These are phyloP conservation scores for Trididemnum nubilum DNA, from an alignment of 23 tunicate genomes.

Conservation along the genomic window DNA sequence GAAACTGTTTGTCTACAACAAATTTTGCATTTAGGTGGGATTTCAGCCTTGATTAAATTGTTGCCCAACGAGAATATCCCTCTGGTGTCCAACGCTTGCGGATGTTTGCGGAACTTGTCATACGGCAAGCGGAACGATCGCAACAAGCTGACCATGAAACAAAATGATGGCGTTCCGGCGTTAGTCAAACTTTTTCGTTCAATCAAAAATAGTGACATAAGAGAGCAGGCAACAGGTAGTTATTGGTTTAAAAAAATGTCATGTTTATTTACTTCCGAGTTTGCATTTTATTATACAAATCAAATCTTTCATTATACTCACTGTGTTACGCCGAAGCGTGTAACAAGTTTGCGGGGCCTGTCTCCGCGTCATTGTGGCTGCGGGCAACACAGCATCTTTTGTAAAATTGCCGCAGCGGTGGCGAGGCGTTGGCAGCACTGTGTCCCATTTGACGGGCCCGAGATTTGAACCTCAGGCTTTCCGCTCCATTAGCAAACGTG, in stretches of 20 bases:
- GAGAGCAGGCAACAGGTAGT: constrained; percentile 92
- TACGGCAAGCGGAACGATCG: constrained; percentile 80
- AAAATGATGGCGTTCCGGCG: constrained; percentile 94
- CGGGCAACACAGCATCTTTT: too few species aligned
- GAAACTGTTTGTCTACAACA: too few species aligned
- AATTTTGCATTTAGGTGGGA: constrained; percentile 83
- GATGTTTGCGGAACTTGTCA: constrained; percentile 77
- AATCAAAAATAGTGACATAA: constrained; percentile 36
- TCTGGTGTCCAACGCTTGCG: constrained; percentile 80
- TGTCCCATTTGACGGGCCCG: too few species aligned
- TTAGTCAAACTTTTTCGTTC: constrained; percentile 58
- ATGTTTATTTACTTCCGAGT: background rate
- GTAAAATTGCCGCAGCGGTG: too few species aligned
- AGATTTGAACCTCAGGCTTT: too few species aligned
- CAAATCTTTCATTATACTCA: too few species aligned
- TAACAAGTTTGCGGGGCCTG: too few species aligned
- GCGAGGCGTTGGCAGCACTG: too few species aligned
- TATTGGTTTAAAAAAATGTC: background rate
- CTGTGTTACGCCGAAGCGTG: too few species aligned
- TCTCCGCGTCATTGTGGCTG: too few species aligned
- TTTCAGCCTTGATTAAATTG: constrained; percentile 74
- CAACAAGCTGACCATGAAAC: constrained; percentile 81
- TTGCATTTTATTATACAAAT: too few species aligned
- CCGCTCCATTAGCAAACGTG: too few species aligned
- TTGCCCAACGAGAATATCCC: constrained; percentile 44